Evolutionary conservation across 2,888 invertebrate genomes (phyloP), one percentile per base, ranked within the genome.

Genomic region (Neoitamus cyanurus): DNA sequence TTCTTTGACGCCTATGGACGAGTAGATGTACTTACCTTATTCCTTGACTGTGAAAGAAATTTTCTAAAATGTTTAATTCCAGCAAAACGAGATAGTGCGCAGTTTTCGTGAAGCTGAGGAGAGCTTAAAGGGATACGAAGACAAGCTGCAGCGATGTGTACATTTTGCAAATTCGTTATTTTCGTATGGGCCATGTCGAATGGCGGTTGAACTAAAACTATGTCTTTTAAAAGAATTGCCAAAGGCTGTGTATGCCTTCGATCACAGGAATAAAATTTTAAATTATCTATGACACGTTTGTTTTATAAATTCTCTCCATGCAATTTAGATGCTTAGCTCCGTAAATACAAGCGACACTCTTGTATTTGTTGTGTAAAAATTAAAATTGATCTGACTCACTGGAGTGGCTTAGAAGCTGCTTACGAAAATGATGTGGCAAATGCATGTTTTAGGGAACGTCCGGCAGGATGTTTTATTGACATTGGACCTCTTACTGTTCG

Each of bases 1-100:
- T 89, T 87, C 42, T 87, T 89, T 75, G 88, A 88, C 85, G 88
- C 87, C 6, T 88, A 88, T 48, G 89, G 88, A 37, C 85, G 89
- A 75, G 13, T 89, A n/a, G 88, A 89, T 87, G 89, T 89, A 85
- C 85, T 87, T 31, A 42, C 20, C n/a, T 34, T 11, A 3, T n/a
- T 36, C 11, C 3, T 68, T 77, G n/a, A 9, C n/a, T 77, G 15
- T 1, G 13, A 13, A 48, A 36, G 30, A 20, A 75, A 75, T 31
- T 31, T 68, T 11, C 20, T 9, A 75, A 36, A 9, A 25, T 36
- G 42, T 34, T 69, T 42, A 3, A 13, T 84, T 73, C 25, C 28
- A 85, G 85, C 13, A n/a, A 42, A 84, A 83, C 30, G 85, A 85
- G 72, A 77, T 85, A 13, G 4, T 69, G 2, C 73, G 85, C 1